Base-by-base conservation (phyloP, 2,797 vertebrate genomes). In the Selene dorsalis region DNA sequence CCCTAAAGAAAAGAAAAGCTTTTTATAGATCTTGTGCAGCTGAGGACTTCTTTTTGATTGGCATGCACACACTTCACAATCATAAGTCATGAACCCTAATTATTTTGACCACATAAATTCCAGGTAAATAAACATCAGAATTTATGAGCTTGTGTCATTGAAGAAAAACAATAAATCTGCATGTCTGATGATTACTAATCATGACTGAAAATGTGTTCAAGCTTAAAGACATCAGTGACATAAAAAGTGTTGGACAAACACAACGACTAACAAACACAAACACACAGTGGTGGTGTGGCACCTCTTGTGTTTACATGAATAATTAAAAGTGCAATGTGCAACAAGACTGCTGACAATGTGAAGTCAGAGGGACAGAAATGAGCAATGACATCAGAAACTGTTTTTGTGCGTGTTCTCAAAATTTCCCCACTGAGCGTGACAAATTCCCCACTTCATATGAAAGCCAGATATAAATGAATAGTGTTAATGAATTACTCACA, bases 381-480 rank as follows among this genome's bases (percentile, higher is more conserved):
- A 75, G 68, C 48, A 63, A 48, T 77, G 55, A 66, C 32, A 65
- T 79, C 30, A 75, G 57, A 74, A 64, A 28, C 22, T 24, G 22
- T 14, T 53, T 74, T 58, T 69, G 18, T 11, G 26, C 48, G 77
- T 67, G 47, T 57, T 58, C 32, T 88, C 16, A 87, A 71, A 91
- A 78, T 80, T 89, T 91, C 86, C 91, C 90, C 68, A 58, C 6
- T 55, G 6, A 22, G 52, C 2, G n/a, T n/a, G 39, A 85, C 53
- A 89, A 93, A 87, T 84, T 86, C 83, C 91, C 88, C 77, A 43
- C 26, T 50, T 62, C 12, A 71, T 17, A 69, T 22, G 64, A 84
- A 85, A 73, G 61, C 6, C 8, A 59, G 32, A 82, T 78, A 83
- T 73, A 81, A 71, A 61, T n/a, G 17, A 75, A 50, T 5, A 14